Evolutionary conservation across 2,113 vertebrate genomes (phyloP), one percentile per base, ranked within the genome.

Genomic region (Cromileptes altivelis): DNA sequence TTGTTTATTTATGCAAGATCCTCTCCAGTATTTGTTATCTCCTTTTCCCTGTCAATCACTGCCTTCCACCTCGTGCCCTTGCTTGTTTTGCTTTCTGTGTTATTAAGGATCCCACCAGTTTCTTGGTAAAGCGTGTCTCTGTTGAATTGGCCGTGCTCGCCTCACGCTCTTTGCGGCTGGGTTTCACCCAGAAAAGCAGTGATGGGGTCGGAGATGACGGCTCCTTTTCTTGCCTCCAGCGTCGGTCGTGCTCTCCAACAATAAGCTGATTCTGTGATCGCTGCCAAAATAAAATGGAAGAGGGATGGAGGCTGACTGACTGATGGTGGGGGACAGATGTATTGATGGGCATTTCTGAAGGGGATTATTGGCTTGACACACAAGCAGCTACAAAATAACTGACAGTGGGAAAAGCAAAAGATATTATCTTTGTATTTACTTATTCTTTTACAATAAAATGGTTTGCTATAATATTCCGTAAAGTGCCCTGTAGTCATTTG

Each of bases 11-110:
- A 67, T 37, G 14, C 40, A 33, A 55, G 60, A 70, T 70, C 55
- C 37, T 75, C 53, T 78, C 37, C n/a, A 40, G 25, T 81, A 61
- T 71, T 76, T 86, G 74, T 85, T 80, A 75, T 89, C 55, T 62
- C 45, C 19, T 1, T 69, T 50, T 70, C 63, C 70, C 45, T 75
- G 55, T 85, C 73, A 73, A 12, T 81, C 72, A 74, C 11, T 55
- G 15, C 12, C 21, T 82, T 70, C 47, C 53, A 64, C 42, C 72
- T 80, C 19, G 21, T 70, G 37, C 30, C 76, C 56, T 62, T 75
- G 77, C 68, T 82, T 76, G 69, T 86, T 88, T 85, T 76, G 40
- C 63, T 85, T 83, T 86, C 70, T 63, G 17, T 76, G 37, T 70
- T 71, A 18, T 80, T 45, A 73, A 63, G 55, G 58, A 84, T 61